Percentiles rank a stretch among this genome's conserved stretches.
phyloP scores from a whole-genome alignment of 2,888 invertebrate genomes.

The Rhodophaea formosa region DNA sequence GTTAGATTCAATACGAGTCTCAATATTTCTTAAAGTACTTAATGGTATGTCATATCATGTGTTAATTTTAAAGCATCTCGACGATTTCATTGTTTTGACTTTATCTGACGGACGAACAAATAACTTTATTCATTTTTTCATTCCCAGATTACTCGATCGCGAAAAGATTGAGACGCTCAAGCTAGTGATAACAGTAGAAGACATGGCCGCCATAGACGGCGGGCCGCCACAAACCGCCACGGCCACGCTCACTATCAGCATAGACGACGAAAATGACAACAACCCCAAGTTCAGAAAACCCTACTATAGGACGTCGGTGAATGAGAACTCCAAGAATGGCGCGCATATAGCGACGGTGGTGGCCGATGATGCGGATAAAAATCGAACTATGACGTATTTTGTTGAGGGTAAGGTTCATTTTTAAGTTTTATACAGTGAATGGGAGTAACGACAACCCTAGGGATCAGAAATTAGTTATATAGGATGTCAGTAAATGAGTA shows the following conservation, averaged over 20 bases:
- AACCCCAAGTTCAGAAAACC: constrained; percentile 91
- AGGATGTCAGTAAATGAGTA: constrained; percentile 92
- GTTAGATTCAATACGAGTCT: no score
- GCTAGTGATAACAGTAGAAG: constrained; percentile 89
- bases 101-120: no score
- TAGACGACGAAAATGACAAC: constrained; percentile 95
- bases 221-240: constrained; percentile 85
- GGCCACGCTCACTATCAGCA: constrained; percentile 86
- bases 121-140: constrained; percentile 1
- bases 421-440: constrained; percentile 83
- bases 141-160: constrained; percentile 86
- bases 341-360: constrained; percentile 88
- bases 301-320: constrained; percentile 88
- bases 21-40: no score
- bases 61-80: no score
- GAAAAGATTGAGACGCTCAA: constrained; percentile 91
- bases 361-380: constrained; percentile 93
- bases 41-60: no score
- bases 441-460: constrained; percentile 95
- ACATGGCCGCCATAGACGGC: constrained; percentile 89
- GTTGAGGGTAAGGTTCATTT: constrained; percentile 80
- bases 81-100: no score
- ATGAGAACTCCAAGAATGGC: constrained; percentile 94
- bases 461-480: constrained; percentile 89
- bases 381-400: constrained; percentile 89